Conservation (phyloP, 2,113 vertebrate species). For the Trogon melanurus region DNA sequence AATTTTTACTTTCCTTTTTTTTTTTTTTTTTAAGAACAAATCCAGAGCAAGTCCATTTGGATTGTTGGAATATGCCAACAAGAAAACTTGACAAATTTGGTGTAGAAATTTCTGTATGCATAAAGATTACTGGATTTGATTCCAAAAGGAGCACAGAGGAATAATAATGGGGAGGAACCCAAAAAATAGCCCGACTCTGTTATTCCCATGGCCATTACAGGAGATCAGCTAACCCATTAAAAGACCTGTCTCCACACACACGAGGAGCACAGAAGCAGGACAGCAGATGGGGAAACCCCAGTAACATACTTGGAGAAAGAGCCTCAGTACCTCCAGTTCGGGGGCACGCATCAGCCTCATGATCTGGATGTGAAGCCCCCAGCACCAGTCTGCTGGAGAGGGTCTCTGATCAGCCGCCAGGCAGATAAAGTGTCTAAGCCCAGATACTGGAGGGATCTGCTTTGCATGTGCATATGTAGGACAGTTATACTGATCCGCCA, state of each 20-base stretch:
- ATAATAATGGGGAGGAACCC: too few relatives aligned
- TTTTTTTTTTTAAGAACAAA: neutral
- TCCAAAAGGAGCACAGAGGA: neutral
- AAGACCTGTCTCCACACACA: neutral
- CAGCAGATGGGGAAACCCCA: neutral
- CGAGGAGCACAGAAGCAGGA: neutral
- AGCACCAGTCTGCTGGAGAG: neutral
- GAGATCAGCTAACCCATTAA: neutral
- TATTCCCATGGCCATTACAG: neutral
- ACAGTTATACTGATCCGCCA: neutral
- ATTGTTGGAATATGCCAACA: neutral
- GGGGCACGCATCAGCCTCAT: neutral
- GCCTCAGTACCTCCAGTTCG: neutral
- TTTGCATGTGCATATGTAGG: neutral
- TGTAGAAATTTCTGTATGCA: neutral
- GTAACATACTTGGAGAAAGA: neutral
- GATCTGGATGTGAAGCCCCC: neutral
- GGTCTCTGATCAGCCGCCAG: accelerated
- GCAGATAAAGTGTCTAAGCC: too few relatives aligned
- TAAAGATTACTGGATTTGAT: neutral
- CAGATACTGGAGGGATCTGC: accelerated
- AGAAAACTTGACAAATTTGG: neutral
- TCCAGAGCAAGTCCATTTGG: neutral
- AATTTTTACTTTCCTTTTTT: neutral
- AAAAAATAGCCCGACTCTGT: neutral